phyloP scores from a whole-genome alignment of 1,140 invertebrate species.

The Drosophila burlai region DNA sequence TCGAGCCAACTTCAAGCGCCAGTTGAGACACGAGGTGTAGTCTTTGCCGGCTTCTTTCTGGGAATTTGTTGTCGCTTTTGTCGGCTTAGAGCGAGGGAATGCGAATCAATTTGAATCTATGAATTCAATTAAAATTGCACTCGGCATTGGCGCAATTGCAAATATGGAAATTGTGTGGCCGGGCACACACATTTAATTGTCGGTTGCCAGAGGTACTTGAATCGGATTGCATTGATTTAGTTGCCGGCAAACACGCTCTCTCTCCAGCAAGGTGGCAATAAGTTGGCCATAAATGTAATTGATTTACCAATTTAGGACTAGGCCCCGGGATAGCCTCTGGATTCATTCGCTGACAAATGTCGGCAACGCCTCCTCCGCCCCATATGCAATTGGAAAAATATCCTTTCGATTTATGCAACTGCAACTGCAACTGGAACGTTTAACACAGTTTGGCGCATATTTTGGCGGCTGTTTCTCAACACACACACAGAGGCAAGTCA shows the following conservation, averaged over 20 bases:
- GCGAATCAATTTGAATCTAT: constrained; percentile 38
- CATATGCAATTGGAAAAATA: constrained; percentile 34
- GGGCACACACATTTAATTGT: constrained; percentile 62
- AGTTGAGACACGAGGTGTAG: constrained; percentile 8
- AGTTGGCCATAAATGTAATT: constrained; percentile 73
- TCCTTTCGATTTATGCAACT: constrained; percentile 37
- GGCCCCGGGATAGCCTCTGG: constrained; percentile 32
- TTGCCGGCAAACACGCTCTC: constrained; percentile 43
- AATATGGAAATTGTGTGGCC: constrained; percentile 66
- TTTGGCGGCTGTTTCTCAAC: constrained; percentile 44
- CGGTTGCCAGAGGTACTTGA: constrained; percentile 22
- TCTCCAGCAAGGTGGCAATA: constrained; percentile 65
- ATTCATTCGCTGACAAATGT: constrained; percentile 70
- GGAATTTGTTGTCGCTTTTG: constrained; percentile 31
- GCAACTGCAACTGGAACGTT: constrained; percentile 16
- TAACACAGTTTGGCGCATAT: constrained; percentile 55
- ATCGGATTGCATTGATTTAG: constrained; percentile 63
- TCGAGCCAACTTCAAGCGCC: constrained; percentile 57
- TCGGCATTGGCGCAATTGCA: constrained; percentile 45
- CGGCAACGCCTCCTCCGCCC: constrained; percentile 44
- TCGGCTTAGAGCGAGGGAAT: constrained; percentile 21
- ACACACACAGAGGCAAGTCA: constrained; percentile 17
- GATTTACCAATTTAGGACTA: constrained; percentile 67
- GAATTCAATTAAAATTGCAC: constrained; percentile 56
- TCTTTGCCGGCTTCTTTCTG: constrained; percentile 58